Percentiles rank a stretch among this genome's conserved stretches.
Conservation (phyloP, 2,888 invertebrate species). For the Pandemis cinnamomeana region DNA sequence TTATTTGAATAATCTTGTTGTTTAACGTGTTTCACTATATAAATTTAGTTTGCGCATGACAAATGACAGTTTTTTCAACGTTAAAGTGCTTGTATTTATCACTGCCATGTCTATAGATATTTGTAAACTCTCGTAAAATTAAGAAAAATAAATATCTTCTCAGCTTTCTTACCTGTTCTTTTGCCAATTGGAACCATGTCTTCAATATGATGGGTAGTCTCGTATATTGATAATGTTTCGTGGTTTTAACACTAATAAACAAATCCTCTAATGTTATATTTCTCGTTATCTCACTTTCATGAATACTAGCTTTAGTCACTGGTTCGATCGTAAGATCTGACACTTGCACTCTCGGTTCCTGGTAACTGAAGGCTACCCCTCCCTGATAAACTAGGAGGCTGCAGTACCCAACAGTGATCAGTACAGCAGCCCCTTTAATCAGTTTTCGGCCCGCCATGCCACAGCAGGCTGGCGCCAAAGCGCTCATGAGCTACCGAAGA, state of each 20-base stretch:
- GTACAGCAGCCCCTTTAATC: slow-evolving; percentile 80
- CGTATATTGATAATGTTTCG: slow-evolving; percentile 92
- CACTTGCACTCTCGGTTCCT: slow-evolving; percentile 80
- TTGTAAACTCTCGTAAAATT: not conserved
- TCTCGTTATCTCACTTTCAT: slow-evolving; percentile 72
- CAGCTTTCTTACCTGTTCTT: slow-evolving; percentile 89
- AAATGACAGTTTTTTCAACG: slow-evolving; percentile 17
- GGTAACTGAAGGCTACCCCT: slow-evolving; percentile 78
- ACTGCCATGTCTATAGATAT: not conserved
- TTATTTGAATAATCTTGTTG: slow-evolving; percentile 39
- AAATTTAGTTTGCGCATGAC: slow-evolving; percentile 11
- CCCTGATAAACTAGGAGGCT: slow-evolving; percentile 86
- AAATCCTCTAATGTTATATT: slow-evolving; percentile 92
- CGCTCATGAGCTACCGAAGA: slow-evolving; percentile 67
- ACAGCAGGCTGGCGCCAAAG: slow-evolving; percentile 70
- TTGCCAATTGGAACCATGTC: slow-evolving; percentile 98
- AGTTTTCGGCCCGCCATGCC: slow-evolving; percentile 79
- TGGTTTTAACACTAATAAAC: slow-evolving; percentile 98
- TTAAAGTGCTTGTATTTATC: not conserved
- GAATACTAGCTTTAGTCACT: slow-evolving; percentile 76
- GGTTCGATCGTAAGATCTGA: slow-evolving; percentile 78
- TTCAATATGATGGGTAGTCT: slow-evolving; percentile 94
- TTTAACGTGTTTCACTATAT: slow-evolving; percentile 22
- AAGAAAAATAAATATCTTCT: not conserved
- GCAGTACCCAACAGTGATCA: slow-evolving; percentile 84